A percentile compares a stretch with the other conserved stretches of the same genome.
Evolutionary conservation across 2,888 invertebrate genomes (phyloP).

Genomic region (Volucella inanis): DNA sequence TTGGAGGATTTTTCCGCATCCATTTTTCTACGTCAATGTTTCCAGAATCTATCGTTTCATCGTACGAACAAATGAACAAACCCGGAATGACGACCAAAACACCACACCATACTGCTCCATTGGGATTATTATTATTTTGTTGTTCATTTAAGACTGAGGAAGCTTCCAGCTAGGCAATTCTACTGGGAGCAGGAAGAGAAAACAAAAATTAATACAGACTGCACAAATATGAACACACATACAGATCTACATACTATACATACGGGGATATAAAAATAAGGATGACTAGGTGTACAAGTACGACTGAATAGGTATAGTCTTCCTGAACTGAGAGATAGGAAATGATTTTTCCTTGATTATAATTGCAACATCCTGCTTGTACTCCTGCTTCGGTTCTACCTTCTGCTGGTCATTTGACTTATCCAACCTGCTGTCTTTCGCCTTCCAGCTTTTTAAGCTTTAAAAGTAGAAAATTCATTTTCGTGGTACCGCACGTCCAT

Average conservation of each 20-base stretch:
- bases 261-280: too few relatives aligned
- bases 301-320: conserved; percentile 27
- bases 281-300: conserved; percentile 8
- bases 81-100: conserved; percentile 46
- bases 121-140: conserved; percentile 74
- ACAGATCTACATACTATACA: too few relatives aligned
- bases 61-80: conserved; percentile 28
- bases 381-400: conserved; percentile 29
- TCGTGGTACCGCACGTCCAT: conserved; percentile 30
- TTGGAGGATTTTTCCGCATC: conserved; percentile 54
- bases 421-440: conserved; percentile 4
- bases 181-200: conserved; percentile 55
- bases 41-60: conserved; percentile 7
- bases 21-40: conserved; percentile 65
- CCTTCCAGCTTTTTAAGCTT: conserved; percentile 35
- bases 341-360: conserved; percentile 67
- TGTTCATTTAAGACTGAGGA: conserved; percentile 69
- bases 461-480: conserved; percentile 3
- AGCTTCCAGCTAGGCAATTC: conserved; percentile 27
- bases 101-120: conserved; percentile 36
- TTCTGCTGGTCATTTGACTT: conserved; percentile 62
- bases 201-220: conserved; percentile 67
- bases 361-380: conserved; percentile 61
- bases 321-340: conserved; percentile 46
- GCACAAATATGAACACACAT: too few relatives aligned